phyloP scores from a whole-genome alignment of 2,888 invertebrate species.

The Hyposoter didymator region DNA sequence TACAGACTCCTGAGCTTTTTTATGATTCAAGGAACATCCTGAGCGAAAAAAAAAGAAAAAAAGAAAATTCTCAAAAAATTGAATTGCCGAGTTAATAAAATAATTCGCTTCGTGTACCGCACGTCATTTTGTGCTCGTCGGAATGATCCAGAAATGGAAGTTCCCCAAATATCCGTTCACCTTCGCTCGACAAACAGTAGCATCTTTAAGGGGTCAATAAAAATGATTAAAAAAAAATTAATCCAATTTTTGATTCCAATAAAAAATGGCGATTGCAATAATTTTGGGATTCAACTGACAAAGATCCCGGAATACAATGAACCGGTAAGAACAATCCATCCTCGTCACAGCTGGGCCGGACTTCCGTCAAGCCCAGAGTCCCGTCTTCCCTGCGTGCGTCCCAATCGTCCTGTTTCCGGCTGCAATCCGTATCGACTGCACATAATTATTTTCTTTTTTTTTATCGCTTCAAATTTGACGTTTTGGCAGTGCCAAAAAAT shows the following conservation, averaged over 20 bases:
- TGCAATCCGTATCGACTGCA: constrained; percentile 79
- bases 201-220: constrained; percentile 84
- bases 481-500: neutral
- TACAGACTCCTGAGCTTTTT: constrained; percentile 84
- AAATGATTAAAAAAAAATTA: neutral
- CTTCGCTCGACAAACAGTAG: constrained; percentile 87
- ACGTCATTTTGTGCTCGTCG: constrained; percentile 85
- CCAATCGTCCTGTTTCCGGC: constrained; percentile 82
- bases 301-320: constrained; percentile 88
- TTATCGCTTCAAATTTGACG: neutral
- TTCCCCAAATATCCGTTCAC: constrained; percentile 89
- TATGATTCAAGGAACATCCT: constrained; percentile 87
- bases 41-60: neutral
- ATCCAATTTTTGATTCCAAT: neutral
- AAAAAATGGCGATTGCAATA: neutral
- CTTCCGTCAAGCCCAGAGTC: constrained; percentile 85
- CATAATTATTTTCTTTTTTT: neutral
- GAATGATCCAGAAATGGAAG: constrained; percentile 84
- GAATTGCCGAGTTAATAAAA: neutral
- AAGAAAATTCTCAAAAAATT: neutral
- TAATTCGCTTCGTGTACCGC: constrained; percentile 85
- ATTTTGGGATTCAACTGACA: constrained; percentile 85
- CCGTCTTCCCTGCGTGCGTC: constrained; percentile 85
- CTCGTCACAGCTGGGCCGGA: constrained; percentile 87
- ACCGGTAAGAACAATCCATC: constrained; percentile 87